Evolutionary conservation across 2,113 vertebrate genomes (phyloP), one percentile per base, ranked within the genome.

Genomic region (Trichechus manatus): DNA sequence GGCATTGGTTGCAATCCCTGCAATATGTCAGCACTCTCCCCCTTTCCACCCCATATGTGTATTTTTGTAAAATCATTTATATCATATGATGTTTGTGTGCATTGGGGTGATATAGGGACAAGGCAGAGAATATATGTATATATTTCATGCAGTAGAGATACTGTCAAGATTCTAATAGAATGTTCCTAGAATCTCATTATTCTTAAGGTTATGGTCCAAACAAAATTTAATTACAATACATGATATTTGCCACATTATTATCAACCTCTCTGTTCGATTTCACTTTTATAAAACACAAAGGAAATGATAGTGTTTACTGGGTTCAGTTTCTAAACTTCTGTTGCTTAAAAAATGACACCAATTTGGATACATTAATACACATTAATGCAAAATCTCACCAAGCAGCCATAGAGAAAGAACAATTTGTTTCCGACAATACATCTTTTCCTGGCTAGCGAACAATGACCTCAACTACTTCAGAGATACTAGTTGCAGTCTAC

Each of bases 371-470:
- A 78, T 36, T 92, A 84, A 92, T 93, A 50, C 20, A n/a, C 53
- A 93, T 90, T 90, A 91, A 96, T 92, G 44, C 75, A 79, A 90
- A 78, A 89, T 33, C 22, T 29, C 85, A 94, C 95, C 94, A 95
- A 75, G 80, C 9, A 86, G 39, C 84, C 84, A 75, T 5, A 92
- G 56, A 66, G n/a, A 88, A 92, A 96, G 72, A 39, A 29, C 90
- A 91, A 31, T 85, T 86, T 78, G 29, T 75, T 91, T 84, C 91
- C 77, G 75, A 93, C 79, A 75, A 83, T 50, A 56, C n/a, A 68
- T 89, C 70, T 96, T 92, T 94, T 84, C 68, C 81, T 27, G 39
- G 70, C 70, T 39, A 50, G 84, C 74, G 22, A 66, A 84, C n/a
- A 36, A 27, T 4, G 7, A 36, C 72, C 53, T 82, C 66, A 64